Percentiles rank a stretch among this genome's conserved stretches.
These are phyloP conservation scores for Cygnus buccinator DNA, from an alignment of 2,113 vertebrate genomes.

Conservation along the genomic window DNA sequence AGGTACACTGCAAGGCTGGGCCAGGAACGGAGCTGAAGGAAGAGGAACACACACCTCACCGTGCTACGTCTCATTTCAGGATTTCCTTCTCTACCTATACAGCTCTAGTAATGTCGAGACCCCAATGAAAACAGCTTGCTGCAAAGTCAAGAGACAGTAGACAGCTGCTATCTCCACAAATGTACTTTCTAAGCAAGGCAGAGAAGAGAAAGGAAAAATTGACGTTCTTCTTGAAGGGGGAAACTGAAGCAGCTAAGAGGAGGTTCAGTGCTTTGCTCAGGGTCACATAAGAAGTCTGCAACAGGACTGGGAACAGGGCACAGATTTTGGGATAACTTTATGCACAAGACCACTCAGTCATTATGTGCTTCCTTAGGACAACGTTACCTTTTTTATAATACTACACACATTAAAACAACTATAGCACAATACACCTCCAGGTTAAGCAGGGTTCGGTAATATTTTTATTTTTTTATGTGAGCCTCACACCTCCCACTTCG, in stretches of 20 bases:
- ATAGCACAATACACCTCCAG: not conserved
- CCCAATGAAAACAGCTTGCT: too few relatives aligned
- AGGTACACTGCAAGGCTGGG: not conserved
- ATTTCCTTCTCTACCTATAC: not conserved
- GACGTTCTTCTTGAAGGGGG: too few relatives aligned
- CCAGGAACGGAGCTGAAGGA: not conserved
- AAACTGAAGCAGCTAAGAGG: not conserved
- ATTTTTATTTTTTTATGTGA: not conserved
- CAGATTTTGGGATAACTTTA: not conserved
- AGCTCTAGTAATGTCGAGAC: not conserved
- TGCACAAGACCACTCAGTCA: not conserved
- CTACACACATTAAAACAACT: not conserved
- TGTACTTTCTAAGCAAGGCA: too few relatives aligned
- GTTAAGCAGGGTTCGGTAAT: not conserved
- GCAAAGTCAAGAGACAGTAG: too few relatives aligned
- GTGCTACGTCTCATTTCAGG: not conserved
- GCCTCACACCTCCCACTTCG: not conserved
- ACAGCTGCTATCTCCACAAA: too few relatives aligned
- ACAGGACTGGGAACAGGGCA: not conserved
- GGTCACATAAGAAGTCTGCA: accelerated
- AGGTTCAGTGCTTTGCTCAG: not conserved
- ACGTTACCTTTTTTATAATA: not conserved
- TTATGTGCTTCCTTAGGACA: not conserved
- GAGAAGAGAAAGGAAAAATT: too few relatives aligned
- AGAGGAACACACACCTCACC: not conserved